Percentiles rank a stretch among this genome's conserved stretches.
Conservation (phyloP, 2,888 invertebrate species). For the Amblyjoppa proteus region DNA sequence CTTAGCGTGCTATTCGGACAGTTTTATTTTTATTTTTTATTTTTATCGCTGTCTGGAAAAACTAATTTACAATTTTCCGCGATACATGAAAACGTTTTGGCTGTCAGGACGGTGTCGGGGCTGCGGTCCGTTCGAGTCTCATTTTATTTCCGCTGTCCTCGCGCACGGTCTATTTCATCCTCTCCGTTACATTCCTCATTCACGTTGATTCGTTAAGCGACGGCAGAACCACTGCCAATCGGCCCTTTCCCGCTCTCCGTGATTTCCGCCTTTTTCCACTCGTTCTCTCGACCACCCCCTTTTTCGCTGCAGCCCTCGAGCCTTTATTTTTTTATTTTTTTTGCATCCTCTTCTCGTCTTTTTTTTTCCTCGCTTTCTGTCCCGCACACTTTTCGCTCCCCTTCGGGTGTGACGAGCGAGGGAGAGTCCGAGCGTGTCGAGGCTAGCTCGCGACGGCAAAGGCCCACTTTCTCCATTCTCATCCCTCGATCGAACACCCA, state of each 20-base stretch:
- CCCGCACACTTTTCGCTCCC: conserved; percentile 56
- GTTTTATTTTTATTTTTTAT: neutral
- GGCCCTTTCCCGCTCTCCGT: conserved; percentile 65
- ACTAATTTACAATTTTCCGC: neutral
- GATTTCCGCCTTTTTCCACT: conserved; percentile 69
- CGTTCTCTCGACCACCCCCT: conserved; percentile 50
- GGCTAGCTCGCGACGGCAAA: conserved; percentile 64
- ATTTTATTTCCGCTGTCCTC: conserved; percentile 46
- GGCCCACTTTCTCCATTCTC: conserved; percentile 49
- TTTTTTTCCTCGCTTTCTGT: conserved; percentile 22
- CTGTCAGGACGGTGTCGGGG: conserved; percentile 1
- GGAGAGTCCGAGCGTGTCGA: conserved; percentile 43
- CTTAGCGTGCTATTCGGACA: neutral
- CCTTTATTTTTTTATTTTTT: conserved; percentile 3
- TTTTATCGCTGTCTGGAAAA: neutral
- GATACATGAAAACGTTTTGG: neutral
- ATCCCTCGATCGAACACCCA: conserved; percentile 34
- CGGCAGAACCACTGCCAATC: conserved; percentile 60
- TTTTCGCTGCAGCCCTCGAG: conserved; percentile 34
- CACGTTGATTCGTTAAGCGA: conserved; percentile 65
- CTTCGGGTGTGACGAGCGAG: conserved; percentile 56
- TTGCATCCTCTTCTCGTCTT: conserved; percentile 33
- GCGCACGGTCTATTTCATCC: conserved; percentile 39
- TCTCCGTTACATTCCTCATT: conserved; percentile 25
- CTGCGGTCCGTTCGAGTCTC: neutral